Evolutionary conservation across 2,113 vertebrate genomes (phyloP), one percentile per base, ranked within the genome.

Genomic region (Centrocercus urophasianus): DNA sequence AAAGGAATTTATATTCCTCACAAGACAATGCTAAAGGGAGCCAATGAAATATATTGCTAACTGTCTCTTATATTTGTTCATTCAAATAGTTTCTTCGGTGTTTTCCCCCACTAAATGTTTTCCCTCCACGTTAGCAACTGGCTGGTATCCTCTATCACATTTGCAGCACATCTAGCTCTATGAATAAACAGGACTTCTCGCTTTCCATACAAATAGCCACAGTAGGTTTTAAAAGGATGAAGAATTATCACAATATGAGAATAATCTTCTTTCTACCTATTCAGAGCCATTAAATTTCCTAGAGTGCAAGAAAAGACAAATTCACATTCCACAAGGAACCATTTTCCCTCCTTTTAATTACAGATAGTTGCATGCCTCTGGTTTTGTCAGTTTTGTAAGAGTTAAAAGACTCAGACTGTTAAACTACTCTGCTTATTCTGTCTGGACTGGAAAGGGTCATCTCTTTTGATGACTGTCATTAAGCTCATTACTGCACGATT

Each of bases 281-380:
- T 34, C 47, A 91, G 86, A 95, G 61, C 17, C 76, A 88, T 64
- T 93, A 77, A 88, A 94, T 83, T 67, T 16, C 32, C 85, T 11
- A 64, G 21, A 36, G 3, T 32, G 83, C 73, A 88, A 81, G 47
- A 47, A 76, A 60, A 42, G 28, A 64, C 4, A 83, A 40, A 75
- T 64, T 69, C 10, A 40, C 36, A 52, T 93, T 83, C 27, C 28
- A 43, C 3, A 2, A 56, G 16, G 73, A 50, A 67, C 8, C 22
- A 34, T 61, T 19, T 32, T 13, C 6, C 6, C 18, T 3, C 32
- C 15, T n/a, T 61, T 28, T 78, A 74, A 78, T 22, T 61, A 61
- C 22, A 21, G 24, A 1, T 6, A 30, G 32, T 69, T 83, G 27
- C 15, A 36, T 20, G 10, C 81, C 22, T 30, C 6, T 5, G 8